Percentiles rank a stretch among this genome's conserved stretches.
Evolutionary conservation across 2,888 invertebrate species (phyloP).

Genomic region (Pammene fasciana): DNA sequence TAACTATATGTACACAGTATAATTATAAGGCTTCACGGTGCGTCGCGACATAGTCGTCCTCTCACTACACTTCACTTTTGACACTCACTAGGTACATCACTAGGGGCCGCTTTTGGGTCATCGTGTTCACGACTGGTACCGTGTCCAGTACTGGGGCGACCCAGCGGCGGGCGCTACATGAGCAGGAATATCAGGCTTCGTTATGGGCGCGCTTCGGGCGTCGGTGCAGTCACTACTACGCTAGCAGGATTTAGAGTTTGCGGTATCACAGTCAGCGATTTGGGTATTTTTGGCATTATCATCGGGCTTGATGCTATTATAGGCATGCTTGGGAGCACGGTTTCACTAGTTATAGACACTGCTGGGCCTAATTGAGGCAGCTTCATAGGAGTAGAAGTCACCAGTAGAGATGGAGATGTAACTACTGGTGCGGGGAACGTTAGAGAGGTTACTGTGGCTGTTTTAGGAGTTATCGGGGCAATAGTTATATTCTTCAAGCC

Average conservation of each 20-base stretch:
- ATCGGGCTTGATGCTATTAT: constrained; percentile 61
- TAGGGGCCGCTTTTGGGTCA: too few relatives aligned
- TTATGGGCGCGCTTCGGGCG: constrained; percentile 63
- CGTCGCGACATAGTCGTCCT: constrained; percentile 27
- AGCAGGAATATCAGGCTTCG: constrained; percentile 69
- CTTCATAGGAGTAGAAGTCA: constrained; percentile 64
- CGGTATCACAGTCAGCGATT: constrained; percentile 91
- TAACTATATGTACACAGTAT: constrained; percentile 78
- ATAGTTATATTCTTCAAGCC: constrained; percentile 80
- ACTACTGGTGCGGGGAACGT: constrained; percentile 55
- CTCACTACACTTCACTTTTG: constrained; percentile 26
- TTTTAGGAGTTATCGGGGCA: constrained; percentile 73
- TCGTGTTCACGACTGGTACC: neutral
- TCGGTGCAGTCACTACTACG: constrained; percentile 29
- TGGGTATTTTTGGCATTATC: constrained; percentile 90
- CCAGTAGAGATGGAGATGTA: constrained; percentile 61
- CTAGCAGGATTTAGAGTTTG: constrained; percentile 67
- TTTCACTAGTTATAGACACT: constrained; percentile 67
- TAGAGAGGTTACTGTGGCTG: constrained; percentile 70
- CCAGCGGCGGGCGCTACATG: constrained; percentile 49
- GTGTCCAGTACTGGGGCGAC: neutral
- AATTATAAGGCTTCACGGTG: constrained; percentile 74
- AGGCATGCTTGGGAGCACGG: constrained; percentile 54
- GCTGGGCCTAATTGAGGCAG: constrained; percentile 67
- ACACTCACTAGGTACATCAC: neutral